Conservation (phyloP, 30 jellyfish, hydroid and myxozoan genomes). For the Haliclystus octoradiatus region DNA sequence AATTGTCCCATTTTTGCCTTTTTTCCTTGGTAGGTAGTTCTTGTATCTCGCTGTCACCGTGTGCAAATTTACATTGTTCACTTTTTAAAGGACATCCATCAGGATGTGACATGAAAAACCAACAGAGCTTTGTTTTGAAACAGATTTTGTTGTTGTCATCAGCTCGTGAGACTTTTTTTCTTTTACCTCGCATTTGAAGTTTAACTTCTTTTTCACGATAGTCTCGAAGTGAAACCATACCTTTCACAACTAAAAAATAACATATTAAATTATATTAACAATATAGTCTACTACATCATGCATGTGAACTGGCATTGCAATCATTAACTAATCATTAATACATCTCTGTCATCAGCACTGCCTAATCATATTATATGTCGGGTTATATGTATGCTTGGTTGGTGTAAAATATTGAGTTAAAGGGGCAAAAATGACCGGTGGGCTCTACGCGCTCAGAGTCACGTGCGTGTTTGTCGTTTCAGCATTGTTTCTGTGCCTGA, state of each 20-base stretch:
- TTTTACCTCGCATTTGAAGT: not conserved
- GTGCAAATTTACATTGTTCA: slow-evolving; percentile 53
- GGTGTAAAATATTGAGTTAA: no score
- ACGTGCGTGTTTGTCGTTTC: no score
- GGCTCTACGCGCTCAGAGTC: no score
- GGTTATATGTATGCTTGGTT: no score
- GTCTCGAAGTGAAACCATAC: slow-evolving; percentile 54
- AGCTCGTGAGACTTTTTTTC: not conserved
- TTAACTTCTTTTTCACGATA: slow-evolving; percentile 20
- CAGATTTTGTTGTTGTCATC: not conserved
- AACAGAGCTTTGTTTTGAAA: slow-evolving; percentile 56
- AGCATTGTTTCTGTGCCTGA: no score
- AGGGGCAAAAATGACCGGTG: no score
- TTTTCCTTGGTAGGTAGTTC: not conserved
- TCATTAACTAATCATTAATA: no score
- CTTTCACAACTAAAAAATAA: slow-evolving; percentile 47
- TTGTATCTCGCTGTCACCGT: slow-evolving; percentile 32
- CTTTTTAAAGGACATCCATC: slow-evolving; percentile 60
- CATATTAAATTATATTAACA: no score
- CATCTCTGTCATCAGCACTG: no score
- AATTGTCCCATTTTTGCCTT: not conserved
- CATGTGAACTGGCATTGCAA: no score
- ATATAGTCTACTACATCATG: no score
- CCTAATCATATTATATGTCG: no score
- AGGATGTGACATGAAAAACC: slow-evolving; percentile 80